These are phyloP conservation scores for Taenaris catops DNA, from an alignment of 2,888 invertebrate genomes.

Conservation along the genomic window DNA sequence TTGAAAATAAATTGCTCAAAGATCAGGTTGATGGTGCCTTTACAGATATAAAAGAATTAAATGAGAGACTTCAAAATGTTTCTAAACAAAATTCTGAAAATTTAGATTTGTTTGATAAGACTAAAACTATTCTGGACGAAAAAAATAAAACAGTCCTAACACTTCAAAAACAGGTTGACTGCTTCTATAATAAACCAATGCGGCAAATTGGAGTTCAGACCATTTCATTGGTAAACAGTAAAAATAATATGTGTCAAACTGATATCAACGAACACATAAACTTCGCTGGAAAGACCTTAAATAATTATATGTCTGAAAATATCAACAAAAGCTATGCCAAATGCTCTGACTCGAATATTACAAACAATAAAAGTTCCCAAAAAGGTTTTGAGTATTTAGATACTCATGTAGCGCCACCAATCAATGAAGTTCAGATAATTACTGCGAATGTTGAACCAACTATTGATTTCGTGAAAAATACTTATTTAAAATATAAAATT, in stretches of 20 bases:
- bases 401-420: conserved; percentile 25
- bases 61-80: conserved; percentile 32
- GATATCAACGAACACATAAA: conserved; percentile 19
- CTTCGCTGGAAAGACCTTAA: conserved; percentile 4
- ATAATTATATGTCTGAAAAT: conserved; percentile 13
- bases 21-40: conserved; percentile 37
- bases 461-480: conserved; percentile 40
- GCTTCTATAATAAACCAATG: conserved; percentile 35
- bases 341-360: not conserved
- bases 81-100: not conserved
- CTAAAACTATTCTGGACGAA: conserved; percentile 33
- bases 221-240: not conserved
- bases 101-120: conserved; percentile 10
- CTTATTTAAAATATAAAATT: conserved; percentile 50
- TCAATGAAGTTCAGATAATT: conserved; percentile 50
- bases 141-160: conserved; percentile 34
- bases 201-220: conserved; percentile 31
- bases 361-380: not conserved
- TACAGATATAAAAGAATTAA: conserved; percentile 34
- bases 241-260: conserved; percentile 33
- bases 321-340: not conserved
- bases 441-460: conserved; percentile 41
- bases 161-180: conserved; percentile 37
- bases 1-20: conserved; percentile 45
- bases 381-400: conserved; percentile 17